Percentiles rank a stretch among this genome's conserved stretches.
These are phyloP conservation scores for Podargus strigoides DNA, from an alignment of 2,797 vertebrate species.

Conservation along the genomic window DNA sequence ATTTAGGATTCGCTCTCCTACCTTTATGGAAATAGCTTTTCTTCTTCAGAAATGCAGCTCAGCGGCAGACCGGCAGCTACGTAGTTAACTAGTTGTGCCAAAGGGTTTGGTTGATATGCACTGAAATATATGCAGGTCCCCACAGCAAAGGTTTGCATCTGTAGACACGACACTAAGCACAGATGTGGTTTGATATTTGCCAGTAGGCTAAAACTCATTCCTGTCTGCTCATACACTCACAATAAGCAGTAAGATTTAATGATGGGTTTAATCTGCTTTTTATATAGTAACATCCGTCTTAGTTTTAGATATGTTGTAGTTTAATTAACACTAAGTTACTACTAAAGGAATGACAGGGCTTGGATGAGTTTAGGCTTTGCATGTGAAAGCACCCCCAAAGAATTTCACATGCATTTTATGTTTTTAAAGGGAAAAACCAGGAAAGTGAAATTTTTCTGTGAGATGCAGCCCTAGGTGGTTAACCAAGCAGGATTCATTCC, in stretches of 20 bases:
- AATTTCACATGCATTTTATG: not conserved
- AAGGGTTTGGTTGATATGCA: not conserved
- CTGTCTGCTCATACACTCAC: not conserved
- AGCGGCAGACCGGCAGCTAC: constrained; percentile 32
- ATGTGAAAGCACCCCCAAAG: not conserved
- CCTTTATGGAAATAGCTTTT: constrained; percentile 35
- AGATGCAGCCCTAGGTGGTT: not conserved
- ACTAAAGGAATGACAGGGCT: not conserved
- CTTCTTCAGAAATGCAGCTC: constrained; percentile 36
- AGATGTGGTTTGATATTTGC: not conserved
- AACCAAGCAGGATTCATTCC: not conserved
- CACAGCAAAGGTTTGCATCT: not conserved
- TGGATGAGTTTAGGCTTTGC: not conserved
- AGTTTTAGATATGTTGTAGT: not conserved
- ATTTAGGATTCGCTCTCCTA: constrained; percentile 2
- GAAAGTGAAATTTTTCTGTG: not conserved
- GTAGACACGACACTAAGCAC: not conserved
- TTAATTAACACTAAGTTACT: not conserved
- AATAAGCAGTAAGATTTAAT: not conserved
- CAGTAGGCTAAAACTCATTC: not conserved
- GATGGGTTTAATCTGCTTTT: not conserved
- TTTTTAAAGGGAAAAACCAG: not conserved
- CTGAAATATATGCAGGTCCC: not conserved
- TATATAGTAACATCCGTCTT: not conserved
- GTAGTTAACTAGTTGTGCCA: not conserved